These are phyloP conservation scores for Apostichopus japonicus DNA, from an alignment of 35 echinoderm and acorn worm genomes.

Conservation along the genomic window DNA sequence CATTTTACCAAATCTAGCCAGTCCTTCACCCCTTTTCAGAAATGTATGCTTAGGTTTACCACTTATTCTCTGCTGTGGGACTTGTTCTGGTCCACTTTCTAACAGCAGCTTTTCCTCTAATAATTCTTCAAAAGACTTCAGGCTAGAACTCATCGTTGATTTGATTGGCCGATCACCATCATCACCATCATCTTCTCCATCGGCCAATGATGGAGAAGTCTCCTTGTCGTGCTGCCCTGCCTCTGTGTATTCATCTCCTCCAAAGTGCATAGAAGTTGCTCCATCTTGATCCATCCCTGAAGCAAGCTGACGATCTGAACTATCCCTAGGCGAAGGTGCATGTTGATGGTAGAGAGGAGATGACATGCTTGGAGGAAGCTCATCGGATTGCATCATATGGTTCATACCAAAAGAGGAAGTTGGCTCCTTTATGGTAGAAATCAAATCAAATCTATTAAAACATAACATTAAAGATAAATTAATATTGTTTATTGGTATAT, in stretches of 20 bases:
- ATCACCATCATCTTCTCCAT: neutral
- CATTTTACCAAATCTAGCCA: conserved; percentile 76
- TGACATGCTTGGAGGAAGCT: neutral
- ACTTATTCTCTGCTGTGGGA: neutral
- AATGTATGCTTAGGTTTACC: conserved; percentile 63
- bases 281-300: neutral
- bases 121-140: conserved; percentile 90
- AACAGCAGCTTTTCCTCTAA: conserved; percentile 74
- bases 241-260: neutral
- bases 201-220: too few species aligned
- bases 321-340: neutral
- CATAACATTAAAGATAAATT: neutral
- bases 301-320: too few species aligned
- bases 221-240: neutral
- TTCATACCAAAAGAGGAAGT: neutral
- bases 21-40: conserved; percentile 80
- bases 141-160: conserved; percentile 46
- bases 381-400: neutral
- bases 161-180: conserved; percentile 70
- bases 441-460: neutral
- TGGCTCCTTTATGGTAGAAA: neutral
- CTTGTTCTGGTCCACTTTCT: conserved; percentile 41
- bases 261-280: neutral
- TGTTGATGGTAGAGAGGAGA: neutral
- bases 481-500: too few species aligned